Conservation (phyloP, 1,140 invertebrate species). For the Micrasema longulum region DNA sequence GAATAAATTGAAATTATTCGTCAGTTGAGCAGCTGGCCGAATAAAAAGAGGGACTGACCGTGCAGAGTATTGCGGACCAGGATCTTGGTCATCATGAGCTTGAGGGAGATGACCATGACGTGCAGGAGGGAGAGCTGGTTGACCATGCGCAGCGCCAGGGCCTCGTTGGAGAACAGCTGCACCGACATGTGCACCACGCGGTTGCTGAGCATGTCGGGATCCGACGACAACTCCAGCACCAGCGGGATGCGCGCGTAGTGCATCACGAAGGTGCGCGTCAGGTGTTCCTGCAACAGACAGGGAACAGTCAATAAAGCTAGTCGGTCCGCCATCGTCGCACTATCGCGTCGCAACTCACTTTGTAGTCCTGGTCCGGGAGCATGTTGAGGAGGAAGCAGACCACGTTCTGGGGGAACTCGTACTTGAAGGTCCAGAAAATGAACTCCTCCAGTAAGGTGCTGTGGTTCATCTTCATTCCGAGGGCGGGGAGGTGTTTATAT, state of each 20-base stretch:
- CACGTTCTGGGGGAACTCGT: constrained; percentile 96
- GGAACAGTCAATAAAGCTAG: not conserved
- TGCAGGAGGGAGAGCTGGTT: constrained; percentile 90
- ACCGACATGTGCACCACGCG: constrained; percentile 97
- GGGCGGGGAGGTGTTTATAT: constrained; percentile 80
- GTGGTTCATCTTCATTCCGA: constrained; percentile 84
- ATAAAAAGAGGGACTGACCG: constrained; percentile 74
- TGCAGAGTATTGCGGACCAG: constrained; percentile 88
- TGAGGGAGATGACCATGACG: constrained; percentile 93
- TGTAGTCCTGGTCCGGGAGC: constrained; percentile 94
- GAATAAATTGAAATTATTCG: no score
- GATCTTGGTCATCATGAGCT: constrained; percentile 94
- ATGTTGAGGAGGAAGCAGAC: constrained; percentile 96
- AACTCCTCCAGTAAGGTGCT: constrained; percentile 93
- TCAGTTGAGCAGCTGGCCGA: no score
- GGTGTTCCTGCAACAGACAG: constrained; percentile 76
- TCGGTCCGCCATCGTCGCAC: no score
- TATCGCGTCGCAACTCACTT: constrained; percentile 75
- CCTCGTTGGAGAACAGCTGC: constrained; percentile 94
- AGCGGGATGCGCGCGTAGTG: constrained; percentile 95
- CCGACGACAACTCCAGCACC: constrained; percentile 86
- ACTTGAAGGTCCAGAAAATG: constrained; percentile 97
- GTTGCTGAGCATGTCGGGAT: constrained; percentile 93
- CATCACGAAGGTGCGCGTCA: constrained; percentile 93
- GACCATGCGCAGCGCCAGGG: constrained; percentile 89